Evolutionary conservation across 2,797 vertebrate genomes (phyloP).

Genomic region (Cyprinella venusta): DNA sequence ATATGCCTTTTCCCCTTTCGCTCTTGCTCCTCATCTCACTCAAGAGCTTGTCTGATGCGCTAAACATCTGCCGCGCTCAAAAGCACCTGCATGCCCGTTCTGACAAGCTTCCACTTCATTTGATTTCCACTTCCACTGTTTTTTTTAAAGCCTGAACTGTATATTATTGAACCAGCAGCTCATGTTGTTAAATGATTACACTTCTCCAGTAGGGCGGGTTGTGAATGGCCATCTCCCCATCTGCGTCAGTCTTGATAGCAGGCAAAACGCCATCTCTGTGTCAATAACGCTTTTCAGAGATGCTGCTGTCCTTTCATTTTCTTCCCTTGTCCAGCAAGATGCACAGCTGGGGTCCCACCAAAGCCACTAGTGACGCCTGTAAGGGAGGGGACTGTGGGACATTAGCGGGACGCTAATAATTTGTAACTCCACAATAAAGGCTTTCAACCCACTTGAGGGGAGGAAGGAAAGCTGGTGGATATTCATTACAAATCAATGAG

Average conservation of each 20-base stretch:
- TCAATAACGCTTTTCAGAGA: slow-evolving; percentile 48
- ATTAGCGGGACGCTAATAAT: slow-evolving; percentile 23
- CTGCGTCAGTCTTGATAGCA: slow-evolving; percentile 25
- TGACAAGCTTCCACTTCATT: slow-evolving; percentile 49
- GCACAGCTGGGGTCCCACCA: slow-evolving; percentile 36
- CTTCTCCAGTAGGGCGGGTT: slow-evolving; percentile 34
- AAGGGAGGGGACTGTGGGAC: slow-evolving; percentile 33
- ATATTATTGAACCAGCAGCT: slow-evolving; percentile 45
- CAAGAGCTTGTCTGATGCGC: slow-evolving; percentile 39
- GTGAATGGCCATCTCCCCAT: slow-evolving; percentile 15
- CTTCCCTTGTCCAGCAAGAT: slow-evolving; percentile 57
- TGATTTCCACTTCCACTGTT: slow-evolving; percentile 35
- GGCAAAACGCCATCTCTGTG: slow-evolving; percentile 52
- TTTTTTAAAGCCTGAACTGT: slow-evolving; percentile 18
- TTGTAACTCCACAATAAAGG: slow-evolving; percentile 48
- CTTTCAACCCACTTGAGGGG: slow-evolving; percentile 50
- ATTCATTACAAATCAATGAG: slow-evolving; percentile 68
- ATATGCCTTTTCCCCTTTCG: slow-evolving; percentile 34
- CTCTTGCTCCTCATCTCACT: slow-evolving; percentile 39
- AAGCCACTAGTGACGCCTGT: not conserved
- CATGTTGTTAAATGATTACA: slow-evolving; percentile 9
- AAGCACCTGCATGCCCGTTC: slow-evolving; percentile 44
- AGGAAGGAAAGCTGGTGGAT: slow-evolving; percentile 42
- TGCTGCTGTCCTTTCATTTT: slow-evolving; percentile 54
- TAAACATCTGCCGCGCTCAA: slow-evolving; percentile 54